phyloP scores from a whole-genome alignment of 2,797 vertebrate genomes.

The Selene dorsalis region DNA sequence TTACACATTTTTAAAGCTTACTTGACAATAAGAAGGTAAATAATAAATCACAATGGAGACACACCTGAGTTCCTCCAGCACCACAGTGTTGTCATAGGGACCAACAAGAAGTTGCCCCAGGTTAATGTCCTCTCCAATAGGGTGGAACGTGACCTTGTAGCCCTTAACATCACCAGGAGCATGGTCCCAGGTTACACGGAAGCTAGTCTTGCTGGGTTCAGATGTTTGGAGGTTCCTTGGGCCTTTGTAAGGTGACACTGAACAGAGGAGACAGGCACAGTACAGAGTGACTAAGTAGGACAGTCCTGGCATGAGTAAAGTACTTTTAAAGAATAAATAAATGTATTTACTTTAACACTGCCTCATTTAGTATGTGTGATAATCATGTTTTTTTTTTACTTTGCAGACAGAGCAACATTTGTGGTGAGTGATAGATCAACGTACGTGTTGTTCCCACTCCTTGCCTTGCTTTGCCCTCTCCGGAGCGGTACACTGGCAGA shows the following conservation, averaged over 20 bases:
- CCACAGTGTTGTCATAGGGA: conserved; percentile 97
- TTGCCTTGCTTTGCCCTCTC: conserved; percentile 93
- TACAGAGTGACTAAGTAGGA: not conserved
- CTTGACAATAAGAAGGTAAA: no score
- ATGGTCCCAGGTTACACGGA: conserved; percentile 96
- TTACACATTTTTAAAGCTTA: no score
- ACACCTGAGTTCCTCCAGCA: conserved; percentile 97
- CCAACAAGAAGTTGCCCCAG: conserved; percentile 91
- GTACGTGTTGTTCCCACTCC: conserved; percentile 95
- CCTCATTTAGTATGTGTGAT: not conserved
- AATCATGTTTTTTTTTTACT: not conserved
- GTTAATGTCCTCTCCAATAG: conserved; percentile 85
- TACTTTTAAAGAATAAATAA: not conserved
- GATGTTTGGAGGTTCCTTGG: conserved; percentile 97
- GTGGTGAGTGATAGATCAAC: conserved; percentile 53
- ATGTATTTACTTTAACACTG: not conserved
- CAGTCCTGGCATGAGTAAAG: not conserved
- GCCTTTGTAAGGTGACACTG: conserved; percentile 93
- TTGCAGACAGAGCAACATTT: conserved; percentile 7
- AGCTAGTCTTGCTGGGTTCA: conserved; percentile 94
- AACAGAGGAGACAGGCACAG: conserved; percentile 11
- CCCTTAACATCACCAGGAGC: conserved; percentile 94
- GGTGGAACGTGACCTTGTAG: conserved; percentile 96
- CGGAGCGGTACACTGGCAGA: conserved; percentile 91
- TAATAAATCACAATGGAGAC: conserved; percentile 16